A percentile compares a stretch with the other conserved stretches of the same genome.
These are phyloP conservation scores for Helostoma temminkii DNA, from an alignment of 2,797 vertebrate genomes.

Conservation along the genomic window DNA sequence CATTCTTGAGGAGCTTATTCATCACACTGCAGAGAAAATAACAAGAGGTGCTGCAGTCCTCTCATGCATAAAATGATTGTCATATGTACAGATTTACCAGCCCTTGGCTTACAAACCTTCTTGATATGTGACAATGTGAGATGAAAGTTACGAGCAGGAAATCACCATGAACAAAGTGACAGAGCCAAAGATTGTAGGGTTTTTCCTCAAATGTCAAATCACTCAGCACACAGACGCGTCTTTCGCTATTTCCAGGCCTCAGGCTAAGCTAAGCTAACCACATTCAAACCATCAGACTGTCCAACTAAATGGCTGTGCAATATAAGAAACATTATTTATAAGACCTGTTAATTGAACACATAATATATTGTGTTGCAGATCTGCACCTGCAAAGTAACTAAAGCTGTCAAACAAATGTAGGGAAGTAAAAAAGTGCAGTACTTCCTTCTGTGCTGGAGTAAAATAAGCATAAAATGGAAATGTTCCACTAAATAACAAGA, in stretches of 20 bases:
- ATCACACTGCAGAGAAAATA: neutral
- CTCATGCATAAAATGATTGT: neutral
- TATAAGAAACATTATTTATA: neutral
- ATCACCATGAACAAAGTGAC: neutral
- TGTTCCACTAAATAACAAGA: too few relatives aligned
- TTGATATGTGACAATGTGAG: neutral
- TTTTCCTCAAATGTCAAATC: too few relatives aligned
- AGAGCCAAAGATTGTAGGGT: neutral
- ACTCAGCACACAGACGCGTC: too few relatives aligned
- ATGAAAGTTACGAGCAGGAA: neutral
- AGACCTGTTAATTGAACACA: too few relatives aligned
- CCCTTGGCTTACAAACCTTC: neutral
- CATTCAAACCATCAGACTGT: neutral
- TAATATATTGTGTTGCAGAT: too few relatives aligned
- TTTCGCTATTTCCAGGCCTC: neutral
- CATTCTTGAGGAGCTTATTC: slow-evolving; percentile 8
- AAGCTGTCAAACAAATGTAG: too few relatives aligned
- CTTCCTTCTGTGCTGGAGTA: too few relatives aligned
- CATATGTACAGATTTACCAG: neutral
- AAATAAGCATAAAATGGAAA: too few relatives aligned
- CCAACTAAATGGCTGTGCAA: too few relatives aligned
- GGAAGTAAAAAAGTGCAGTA: too few relatives aligned
- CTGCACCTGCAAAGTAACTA: too few relatives aligned
- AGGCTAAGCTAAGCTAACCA: neutral
- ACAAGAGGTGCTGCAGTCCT: neutral